Conservation (phyloP, 2,888 invertebrate species). For the Limenitis camilla region DNA sequence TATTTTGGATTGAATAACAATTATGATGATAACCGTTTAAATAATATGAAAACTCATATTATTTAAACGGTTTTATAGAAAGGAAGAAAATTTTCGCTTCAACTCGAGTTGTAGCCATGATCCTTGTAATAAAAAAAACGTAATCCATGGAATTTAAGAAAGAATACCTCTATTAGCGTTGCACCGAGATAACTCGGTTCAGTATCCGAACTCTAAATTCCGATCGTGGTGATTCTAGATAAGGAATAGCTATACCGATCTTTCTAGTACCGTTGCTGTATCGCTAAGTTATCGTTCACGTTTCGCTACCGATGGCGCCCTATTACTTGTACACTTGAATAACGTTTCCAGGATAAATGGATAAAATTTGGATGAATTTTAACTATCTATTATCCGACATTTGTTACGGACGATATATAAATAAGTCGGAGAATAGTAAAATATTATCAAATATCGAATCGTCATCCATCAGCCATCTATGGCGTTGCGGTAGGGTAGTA, state of each 20-base stretch:
- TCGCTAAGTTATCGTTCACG: conserved; percentile 71
- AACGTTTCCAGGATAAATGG: neutral
- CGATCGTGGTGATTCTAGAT: conserved; percentile 61
- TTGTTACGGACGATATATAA: too few relatives aligned
- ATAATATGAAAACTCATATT: too few relatives aligned
- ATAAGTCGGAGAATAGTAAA: too few relatives aligned
- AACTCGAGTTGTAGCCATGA: too few relatives aligned
- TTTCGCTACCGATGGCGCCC: conserved; percentile 62
- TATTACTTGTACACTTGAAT: conserved; percentile 42
- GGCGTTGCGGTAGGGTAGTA: too few relatives aligned
- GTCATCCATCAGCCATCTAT: too few relatives aligned
- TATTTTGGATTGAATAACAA: too few relatives aligned
- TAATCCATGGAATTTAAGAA: conserved; percentile 1
- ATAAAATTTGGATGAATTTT: neutral
- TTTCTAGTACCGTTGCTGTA: conserved; percentile 61
- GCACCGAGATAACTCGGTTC: conserved; percentile 26
- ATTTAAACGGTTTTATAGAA: too few relatives aligned
- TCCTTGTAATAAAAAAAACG: neutral
- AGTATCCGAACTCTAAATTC: conserved; percentile 48
- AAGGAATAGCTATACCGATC: conserved; percentile 67
- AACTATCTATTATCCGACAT: too few relatives aligned
- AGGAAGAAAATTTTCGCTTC: too few relatives aligned
- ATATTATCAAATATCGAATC: too few relatives aligned
- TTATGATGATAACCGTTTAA: too few relatives aligned
- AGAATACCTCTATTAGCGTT: conserved; percentile 23